Conservation (phyloP, 1,140 invertebrate species). For the Drosophila teissieri region DNA sequence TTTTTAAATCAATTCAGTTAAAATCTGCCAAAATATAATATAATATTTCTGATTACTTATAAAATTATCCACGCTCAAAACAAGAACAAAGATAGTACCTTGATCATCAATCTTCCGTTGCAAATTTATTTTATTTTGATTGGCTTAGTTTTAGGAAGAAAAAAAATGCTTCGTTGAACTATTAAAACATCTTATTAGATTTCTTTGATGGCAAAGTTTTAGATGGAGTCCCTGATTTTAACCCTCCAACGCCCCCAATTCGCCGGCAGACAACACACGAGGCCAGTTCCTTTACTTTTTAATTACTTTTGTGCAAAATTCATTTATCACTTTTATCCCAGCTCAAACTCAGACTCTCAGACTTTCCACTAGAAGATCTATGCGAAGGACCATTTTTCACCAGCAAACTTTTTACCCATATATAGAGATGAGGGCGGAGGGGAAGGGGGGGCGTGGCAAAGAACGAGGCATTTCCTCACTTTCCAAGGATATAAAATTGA, state of each 20-base stretch:
- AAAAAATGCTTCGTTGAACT: conserved; percentile 62
- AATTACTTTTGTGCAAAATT: conserved; percentile 83
- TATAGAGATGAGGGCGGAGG: not conserved
- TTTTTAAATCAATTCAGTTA: too few relatives aligned
- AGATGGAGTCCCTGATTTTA: conserved; percentile 27
- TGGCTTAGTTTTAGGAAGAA: conserved; percentile 12
- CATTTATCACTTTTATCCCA: conserved; percentile 83
- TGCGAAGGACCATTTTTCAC: conserved; percentile 78
- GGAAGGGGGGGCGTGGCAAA: too few relatives aligned
- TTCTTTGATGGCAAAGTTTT: conserved; percentile 75
- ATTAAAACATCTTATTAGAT: conserved; percentile 83
- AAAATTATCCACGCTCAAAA: not conserved
- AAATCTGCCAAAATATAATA: too few relatives aligned
- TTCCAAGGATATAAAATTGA: conserved; percentile 73
- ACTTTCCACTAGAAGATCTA: conserved; percentile 60
- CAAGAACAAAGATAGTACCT: conserved; percentile 14
- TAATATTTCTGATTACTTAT: not conserved
- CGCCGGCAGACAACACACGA: conserved; percentile 61
- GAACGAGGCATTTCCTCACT: conserved; percentile 5
- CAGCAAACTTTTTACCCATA: conserved; percentile 67
- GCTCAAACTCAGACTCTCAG: conserved; percentile 65
- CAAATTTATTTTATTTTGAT: conserved; percentile 65
- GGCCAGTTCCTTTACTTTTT: conserved; percentile 82
- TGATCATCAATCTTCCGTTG: conserved; percentile 55
- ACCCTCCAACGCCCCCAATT: not conserved